These are phyloP conservation scores for Hybognathus amarus DNA, from an alignment of 2,797 vertebrate genomes.

Conservation along the genomic window DNA sequence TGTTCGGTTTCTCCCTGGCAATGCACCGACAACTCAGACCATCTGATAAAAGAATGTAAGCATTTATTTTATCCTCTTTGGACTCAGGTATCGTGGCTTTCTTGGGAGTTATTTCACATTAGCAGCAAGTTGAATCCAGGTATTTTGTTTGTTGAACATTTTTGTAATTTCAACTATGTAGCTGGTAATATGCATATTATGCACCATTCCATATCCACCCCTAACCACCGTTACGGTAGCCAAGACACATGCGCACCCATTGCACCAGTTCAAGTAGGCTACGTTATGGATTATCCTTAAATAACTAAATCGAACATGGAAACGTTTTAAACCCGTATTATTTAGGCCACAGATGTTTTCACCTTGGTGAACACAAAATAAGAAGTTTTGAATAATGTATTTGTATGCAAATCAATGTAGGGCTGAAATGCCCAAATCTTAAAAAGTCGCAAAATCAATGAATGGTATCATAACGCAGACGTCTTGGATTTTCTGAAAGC, in stretches of 20 bases:
- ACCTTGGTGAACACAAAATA: neutral
- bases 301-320: neutral
- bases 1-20: constrained; percentile 86
- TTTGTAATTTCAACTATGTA: neutral
- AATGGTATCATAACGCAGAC: too few relatives aligned
- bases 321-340: neutral
- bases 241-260: neutral
- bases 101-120: neutral
- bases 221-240: neutral
- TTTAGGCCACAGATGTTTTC: neutral
- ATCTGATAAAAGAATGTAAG: constrained; percentile 82
- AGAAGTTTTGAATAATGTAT: neutral
- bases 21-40: constrained; percentile 83
- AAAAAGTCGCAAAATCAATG: too few relatives aligned
- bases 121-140: neutral
- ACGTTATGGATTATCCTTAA: neutral
- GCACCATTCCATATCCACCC: neutral
- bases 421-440: neutral
- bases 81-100: neutral
- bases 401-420: neutral
- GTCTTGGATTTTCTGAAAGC: neutral
- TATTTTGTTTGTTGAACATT: neutral
- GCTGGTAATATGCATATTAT: neutral
- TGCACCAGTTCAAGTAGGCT: neutral
- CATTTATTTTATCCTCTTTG: constrained; percentile 37